A percentile compares a stretch with the other conserved stretches of the same genome.
phyloP scores from a whole-genome alignment of 2,888 invertebrate species.

The Papilio protenor region DNA sequence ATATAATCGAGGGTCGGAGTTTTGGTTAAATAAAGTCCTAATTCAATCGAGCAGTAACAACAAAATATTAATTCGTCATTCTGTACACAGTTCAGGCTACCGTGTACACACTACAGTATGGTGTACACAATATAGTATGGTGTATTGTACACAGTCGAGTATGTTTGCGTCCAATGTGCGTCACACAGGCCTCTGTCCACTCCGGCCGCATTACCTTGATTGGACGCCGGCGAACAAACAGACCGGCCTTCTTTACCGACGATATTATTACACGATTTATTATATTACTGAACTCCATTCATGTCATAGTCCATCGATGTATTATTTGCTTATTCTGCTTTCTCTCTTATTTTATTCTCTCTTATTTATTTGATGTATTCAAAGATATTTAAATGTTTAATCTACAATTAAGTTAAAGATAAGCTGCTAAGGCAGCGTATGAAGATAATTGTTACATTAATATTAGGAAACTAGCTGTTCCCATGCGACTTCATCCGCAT shows the following conservation, averaged over 20 bases:
- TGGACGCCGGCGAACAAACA: constrained; percentile 55
- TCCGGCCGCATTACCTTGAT: constrained; percentile 56
- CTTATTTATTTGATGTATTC: too few species aligned
- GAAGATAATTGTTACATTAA: background rate
- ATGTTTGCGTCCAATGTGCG: constrained; percentile 29
- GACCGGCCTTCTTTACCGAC: constrained; percentile 45
- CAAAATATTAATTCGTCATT: constrained; percentile 35
- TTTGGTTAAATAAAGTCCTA: background rate
- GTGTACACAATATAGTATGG: constrained; percentile 9
- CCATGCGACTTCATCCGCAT: too few species aligned
- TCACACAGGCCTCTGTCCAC: constrained; percentile 48
- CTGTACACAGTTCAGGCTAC: constrained; percentile 24
- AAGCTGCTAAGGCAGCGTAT: background rate
- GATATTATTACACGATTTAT: constrained; percentile 46
- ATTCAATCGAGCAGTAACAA: constrained; percentile 27
- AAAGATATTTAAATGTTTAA: too few species aligned
- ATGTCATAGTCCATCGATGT: background rate
- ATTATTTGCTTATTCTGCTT: background rate
- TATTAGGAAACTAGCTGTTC: too few species aligned
- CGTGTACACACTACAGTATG: constrained; percentile 29
- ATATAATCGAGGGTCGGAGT: background rate
- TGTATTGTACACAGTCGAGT: constrained; percentile 7
- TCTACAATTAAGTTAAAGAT: too few species aligned
- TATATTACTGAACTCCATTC: constrained; percentile 29
- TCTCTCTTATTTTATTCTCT: too few species aligned